phyloP scores from a whole-genome alignment of 2,888 invertebrate species.

The Hedychridium roseum region DNA sequence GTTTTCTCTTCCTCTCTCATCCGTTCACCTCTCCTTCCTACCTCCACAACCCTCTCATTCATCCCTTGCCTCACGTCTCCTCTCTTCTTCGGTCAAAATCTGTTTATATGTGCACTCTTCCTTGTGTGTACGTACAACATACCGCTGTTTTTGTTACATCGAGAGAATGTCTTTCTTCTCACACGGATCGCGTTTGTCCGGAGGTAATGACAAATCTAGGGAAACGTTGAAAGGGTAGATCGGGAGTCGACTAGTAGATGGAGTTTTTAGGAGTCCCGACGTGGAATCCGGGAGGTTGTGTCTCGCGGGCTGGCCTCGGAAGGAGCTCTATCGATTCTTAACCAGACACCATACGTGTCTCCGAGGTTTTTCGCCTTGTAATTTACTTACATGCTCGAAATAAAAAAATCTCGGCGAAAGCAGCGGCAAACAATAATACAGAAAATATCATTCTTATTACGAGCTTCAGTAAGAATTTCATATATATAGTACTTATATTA shows the following conservation, averaged over 20 bases:
- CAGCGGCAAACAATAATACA: too few relatives aligned
- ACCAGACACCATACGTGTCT: slow-evolving; percentile 49
- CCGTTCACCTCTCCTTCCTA: slow-evolving; percentile 19
- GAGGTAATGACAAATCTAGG: slow-evolving; percentile 40
- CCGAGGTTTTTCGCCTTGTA: slow-evolving; percentile 25
- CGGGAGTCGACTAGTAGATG: slow-evolving; percentile 41
- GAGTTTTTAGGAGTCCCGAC: slow-evolving; percentile 49
- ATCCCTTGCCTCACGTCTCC: slow-evolving; percentile 1
- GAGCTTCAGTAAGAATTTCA: too few relatives aligned
- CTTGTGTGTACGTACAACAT: neutral
- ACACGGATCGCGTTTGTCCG: slow-evolving; percentile 38
- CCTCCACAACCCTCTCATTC: slow-evolving; percentile 13
- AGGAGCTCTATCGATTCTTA: slow-evolving; percentile 55
- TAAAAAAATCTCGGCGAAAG: too few relatives aligned
- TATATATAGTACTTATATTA: too few relatives aligned
- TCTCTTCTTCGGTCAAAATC: slow-evolving; percentile 20
- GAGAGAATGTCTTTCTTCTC: slow-evolving; percentile 24
- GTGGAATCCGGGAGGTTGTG: slow-evolving; percentile 54
- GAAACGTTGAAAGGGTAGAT: slow-evolving; percentile 35
- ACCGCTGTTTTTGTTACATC: neutral
- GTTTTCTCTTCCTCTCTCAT: slow-evolving; percentile 23
- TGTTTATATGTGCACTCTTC: slow-evolving; percentile 9
- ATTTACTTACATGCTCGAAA: slow-evolving; percentile 26
- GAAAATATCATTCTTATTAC: too few relatives aligned
- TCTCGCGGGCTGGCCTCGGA: slow-evolving; percentile 48